Percentiles rank a stretch among this genome's conserved stretches.
Conservation (phyloP, 2,888 invertebrate species). For the Andrena praecox region DNA sequence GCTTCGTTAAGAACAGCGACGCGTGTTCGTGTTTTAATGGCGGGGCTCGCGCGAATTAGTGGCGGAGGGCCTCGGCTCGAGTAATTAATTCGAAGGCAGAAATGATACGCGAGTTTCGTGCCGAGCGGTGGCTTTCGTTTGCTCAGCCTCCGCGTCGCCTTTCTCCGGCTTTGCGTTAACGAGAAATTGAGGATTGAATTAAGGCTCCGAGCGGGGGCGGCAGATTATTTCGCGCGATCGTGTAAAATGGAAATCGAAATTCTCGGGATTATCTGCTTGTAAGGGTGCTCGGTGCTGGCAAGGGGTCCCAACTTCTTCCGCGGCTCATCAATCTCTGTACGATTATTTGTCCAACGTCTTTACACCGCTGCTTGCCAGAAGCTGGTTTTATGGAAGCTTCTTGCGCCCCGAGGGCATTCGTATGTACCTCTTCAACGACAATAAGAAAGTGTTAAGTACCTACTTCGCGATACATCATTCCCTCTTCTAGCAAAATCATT, state of each 20-base stretch:
- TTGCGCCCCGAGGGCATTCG: slow-evolving; percentile 4
- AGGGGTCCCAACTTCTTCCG: neutral
- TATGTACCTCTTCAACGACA: neutral
- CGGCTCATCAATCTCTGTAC: slow-evolving; percentile 21
- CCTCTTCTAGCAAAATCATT: no score
- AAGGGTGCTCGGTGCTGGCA: slow-evolving; percentile 18
- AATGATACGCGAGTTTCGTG: slow-evolving; percentile 36
- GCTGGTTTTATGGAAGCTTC: slow-evolving; percentile 4
- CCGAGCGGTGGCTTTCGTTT: neutral
- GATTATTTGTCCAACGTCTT: slow-evolving; percentile 10
- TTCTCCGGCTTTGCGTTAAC: neutral
- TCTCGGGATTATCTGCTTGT: neutral
- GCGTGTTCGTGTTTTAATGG: slow-evolving; percentile 45
- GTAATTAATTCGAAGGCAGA: slow-evolving; percentile 48
- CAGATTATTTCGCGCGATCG: no score
- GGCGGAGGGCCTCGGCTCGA: slow-evolving; percentile 11
- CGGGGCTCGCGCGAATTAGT: slow-evolving; percentile 8
- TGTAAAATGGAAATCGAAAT: neutral
- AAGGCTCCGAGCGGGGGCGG: neutral
- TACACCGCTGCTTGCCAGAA: slow-evolving; percentile 14
- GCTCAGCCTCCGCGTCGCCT: no score
- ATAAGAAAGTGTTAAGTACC: neutral
- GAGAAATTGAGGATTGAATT: neutral
- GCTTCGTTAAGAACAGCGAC: slow-evolving; percentile 50
- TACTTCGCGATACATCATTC: no score